These are phyloP conservation scores for Meandrina meandrites DNA, from an alignment of 92 coral and sea anemone species.

Conservation along the genomic window DNA sequence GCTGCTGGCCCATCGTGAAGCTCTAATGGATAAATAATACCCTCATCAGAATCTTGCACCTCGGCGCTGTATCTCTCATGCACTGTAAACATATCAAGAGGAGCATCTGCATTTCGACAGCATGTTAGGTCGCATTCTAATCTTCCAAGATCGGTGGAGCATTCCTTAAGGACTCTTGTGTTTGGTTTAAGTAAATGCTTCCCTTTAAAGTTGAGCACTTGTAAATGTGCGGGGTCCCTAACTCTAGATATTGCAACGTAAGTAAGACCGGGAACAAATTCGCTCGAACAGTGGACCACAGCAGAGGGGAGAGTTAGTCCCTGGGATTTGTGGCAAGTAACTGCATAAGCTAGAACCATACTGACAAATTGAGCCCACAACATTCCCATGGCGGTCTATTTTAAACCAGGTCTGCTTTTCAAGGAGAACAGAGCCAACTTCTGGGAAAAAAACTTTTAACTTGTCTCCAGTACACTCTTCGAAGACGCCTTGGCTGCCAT, in stretches of 20 bases:
- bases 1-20: no score
- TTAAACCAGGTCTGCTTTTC: constrained; percentile 52
- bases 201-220: constrained; percentile 7
- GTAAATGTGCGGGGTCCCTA: constrained; percentile 10
- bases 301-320: constrained; percentile 34
- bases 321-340: no score
- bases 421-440: constrained; percentile 26
- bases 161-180: no score
- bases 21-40: no score
- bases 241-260: constrained; percentile 43
- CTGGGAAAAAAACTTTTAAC: constrained; percentile 33
- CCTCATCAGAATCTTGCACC: no score
- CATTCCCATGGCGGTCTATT: constrained; percentile 33
- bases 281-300: constrained; percentile 38
- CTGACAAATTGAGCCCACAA: constrained; percentile 42
- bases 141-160: no score
- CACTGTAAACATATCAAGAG: no score
- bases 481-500: constrained; percentile 43
- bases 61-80: no score
- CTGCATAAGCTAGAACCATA: no score
- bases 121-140: no score
- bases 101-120: no score
- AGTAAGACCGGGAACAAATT: constrained; percentile 30
- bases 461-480: background rate
- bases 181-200: no score